Percentiles rank a stretch among this genome's conserved stretches.
Conservation (phyloP, 2,113 vertebrate genomes). For the Entelurus aequoreus region DNA sequence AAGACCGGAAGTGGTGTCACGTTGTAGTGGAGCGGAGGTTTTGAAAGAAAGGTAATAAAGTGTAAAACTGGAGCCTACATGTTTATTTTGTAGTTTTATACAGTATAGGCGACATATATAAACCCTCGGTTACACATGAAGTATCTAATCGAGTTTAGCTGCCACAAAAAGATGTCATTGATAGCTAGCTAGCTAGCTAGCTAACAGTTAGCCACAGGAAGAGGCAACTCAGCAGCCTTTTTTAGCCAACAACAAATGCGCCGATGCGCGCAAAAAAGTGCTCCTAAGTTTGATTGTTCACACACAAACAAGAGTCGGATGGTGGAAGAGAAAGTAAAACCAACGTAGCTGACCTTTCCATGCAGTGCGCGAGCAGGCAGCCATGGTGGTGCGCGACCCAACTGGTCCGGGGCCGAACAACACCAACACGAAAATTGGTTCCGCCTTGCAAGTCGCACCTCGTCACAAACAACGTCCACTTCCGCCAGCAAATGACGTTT, state of each 20-base stretch:
- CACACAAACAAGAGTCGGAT: not conserved
- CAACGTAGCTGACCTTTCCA: conserved; percentile 69
- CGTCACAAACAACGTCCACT: too few species aligned
- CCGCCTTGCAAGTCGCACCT: conserved; percentile 5
- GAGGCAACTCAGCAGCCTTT: not conserved
- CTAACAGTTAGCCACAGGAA: not conserved
- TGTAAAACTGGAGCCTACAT: too few species aligned
- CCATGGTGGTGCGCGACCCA: conserved; percentile 56
- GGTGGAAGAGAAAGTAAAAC: not conserved
- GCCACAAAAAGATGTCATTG: too few species aligned
- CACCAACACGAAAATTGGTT: not conserved
- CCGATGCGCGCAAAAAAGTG: not conserved
- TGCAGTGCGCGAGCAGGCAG: conserved; percentile 45
- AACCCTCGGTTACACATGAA: too few species aligned
- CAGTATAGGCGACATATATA: too few species aligned
- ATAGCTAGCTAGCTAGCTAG: too few species aligned
- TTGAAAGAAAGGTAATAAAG: too few species aligned
- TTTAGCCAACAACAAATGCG: not conserved
- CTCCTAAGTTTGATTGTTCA: not conserved
- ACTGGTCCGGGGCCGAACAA: conserved; percentile 32
- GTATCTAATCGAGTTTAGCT: too few species aligned
- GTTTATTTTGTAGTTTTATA: too few species aligned
- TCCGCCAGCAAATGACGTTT: not conserved
- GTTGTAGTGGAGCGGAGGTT: too few species aligned
- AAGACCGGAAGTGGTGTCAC: too few species aligned